Conservation (phyloP, 2,113 vertebrate genomes). For the Python bivittatus region DNA sequence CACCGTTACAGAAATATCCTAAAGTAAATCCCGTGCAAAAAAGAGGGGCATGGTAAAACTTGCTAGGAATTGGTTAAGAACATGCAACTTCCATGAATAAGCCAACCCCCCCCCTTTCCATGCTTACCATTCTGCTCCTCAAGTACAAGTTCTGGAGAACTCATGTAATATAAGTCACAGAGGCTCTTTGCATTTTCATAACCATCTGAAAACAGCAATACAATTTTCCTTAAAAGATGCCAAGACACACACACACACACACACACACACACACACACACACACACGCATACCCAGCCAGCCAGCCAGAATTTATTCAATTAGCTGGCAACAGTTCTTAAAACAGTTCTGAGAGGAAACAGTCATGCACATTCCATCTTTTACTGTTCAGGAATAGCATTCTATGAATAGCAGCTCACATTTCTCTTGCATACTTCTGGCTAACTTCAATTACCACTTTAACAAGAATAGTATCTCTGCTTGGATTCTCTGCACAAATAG, state of each 20-base stretch:
- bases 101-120: not conserved
- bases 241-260: not conserved
- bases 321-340: not conserved
- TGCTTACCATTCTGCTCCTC: conserved; percentile 89
- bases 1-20: not conserved
- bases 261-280: not conserved
- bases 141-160: conserved; percentile 89
- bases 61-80: conserved; percentile 20
- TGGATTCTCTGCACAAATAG: not conserved
- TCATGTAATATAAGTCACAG: conserved; percentile 97
- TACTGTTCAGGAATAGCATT: not conserved
- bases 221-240: conserved; percentile 29
- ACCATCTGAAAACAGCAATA: conserved; percentile 81
- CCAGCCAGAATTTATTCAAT: not conserved
- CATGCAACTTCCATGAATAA: not conserved
- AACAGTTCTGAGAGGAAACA: not conserved
- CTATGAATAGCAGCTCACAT: not conserved
- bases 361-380: not conserved
- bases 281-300: not conserved
- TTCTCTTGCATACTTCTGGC: not conserved
- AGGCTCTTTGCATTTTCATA: conserved; percentile 94
- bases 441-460: not conserved
- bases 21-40: not conserved
- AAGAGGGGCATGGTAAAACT: not conserved
- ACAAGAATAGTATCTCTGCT: not conserved